These are phyloP conservation scores for Pelodytes ibericus DNA, from an alignment of 2,797 vertebrate genomes.

Conservation along the genomic window DNA sequence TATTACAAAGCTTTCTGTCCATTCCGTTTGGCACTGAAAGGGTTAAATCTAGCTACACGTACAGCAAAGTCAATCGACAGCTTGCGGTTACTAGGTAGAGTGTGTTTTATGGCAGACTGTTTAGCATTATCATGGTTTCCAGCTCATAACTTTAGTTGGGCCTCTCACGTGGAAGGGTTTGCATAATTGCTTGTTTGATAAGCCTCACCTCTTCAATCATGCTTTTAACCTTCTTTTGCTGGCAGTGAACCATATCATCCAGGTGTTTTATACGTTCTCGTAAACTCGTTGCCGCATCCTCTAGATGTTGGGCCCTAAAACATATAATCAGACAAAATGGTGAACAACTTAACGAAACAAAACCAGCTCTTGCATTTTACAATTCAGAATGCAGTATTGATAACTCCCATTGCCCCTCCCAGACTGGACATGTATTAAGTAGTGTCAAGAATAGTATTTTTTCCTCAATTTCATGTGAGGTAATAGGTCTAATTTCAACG, in stretches of 20 bases:
- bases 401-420: too few relatives aligned
- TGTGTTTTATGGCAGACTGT: background rate
- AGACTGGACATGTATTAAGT: too few relatives aligned
- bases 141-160: background rate
- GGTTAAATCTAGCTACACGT: too few relatives aligned
- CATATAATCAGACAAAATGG: background rate
- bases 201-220: constrained; percentile 95
- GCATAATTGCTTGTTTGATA: background rate
- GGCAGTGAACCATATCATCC: constrained; percentile 97
- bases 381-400: too few relatives aligned
- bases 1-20: too few relatives aligned
- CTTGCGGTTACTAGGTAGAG: too few relatives aligned
- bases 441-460: too few relatives aligned
- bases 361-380: too few relatives aligned
- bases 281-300: constrained; percentile 80
- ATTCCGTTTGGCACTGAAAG: too few relatives aligned
- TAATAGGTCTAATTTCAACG: too few relatives aligned
- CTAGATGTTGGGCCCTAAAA: constrained; percentile 82
- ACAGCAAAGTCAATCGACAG: too few relatives aligned
- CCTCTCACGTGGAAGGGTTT: background rate
- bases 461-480: too few relatives aligned
- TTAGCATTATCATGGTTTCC: background rate
- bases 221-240: constrained; percentile 96
- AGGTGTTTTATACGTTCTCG: constrained; percentile 92
- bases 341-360: background rate